phyloP scores from a whole-genome alignment of 1,140 invertebrate genomes.

The Colletes latitarsis region DNA sequence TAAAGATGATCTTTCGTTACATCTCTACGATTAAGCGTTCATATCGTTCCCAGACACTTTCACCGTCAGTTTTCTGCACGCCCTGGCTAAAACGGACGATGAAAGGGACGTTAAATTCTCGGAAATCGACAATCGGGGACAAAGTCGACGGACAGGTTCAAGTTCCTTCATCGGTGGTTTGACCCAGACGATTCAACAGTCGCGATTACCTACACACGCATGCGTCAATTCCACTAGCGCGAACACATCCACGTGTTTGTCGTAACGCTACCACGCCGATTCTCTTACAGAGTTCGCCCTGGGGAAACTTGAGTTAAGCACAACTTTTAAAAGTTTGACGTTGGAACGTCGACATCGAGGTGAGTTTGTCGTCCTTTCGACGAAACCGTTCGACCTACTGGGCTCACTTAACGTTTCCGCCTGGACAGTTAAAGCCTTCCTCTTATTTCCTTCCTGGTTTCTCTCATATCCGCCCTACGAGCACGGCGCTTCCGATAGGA shows the following conservation, averaged over 20 bases:
- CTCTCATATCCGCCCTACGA: conserved; percentile 39
- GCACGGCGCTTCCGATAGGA: conserved; percentile 21
- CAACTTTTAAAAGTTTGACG: conserved; percentile 67
- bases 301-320: conserved; percentile 50
- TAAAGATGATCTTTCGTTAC: too few relatives aligned
- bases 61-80: neutral
- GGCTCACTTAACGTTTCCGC: conserved; percentile 39
- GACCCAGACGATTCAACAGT: conserved; percentile 22
- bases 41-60: neutral
- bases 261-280: neutral
- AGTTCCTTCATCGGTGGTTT: conserved; percentile 40
- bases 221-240: neutral
- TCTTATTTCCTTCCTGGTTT: conserved; percentile 62
- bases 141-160: conserved; percentile 38
- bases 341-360: conserved; percentile 49
- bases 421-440: conserved; percentile 69
- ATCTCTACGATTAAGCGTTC: too few relatives aligned
- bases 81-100: neutral
- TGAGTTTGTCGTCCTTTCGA: conserved; percentile 39
- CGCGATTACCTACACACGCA: neutral
- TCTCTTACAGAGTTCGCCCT: conserved; percentile 14
- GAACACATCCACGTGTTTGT: neutral
- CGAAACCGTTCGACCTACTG: conserved; percentile 4
- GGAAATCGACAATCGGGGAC: conserved; percentile 43
- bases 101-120: conserved; percentile 1